Evolutionary conservation across 2,797 vertebrate genomes (phyloP).

Genomic region (Gobio occitaniae): DNA sequence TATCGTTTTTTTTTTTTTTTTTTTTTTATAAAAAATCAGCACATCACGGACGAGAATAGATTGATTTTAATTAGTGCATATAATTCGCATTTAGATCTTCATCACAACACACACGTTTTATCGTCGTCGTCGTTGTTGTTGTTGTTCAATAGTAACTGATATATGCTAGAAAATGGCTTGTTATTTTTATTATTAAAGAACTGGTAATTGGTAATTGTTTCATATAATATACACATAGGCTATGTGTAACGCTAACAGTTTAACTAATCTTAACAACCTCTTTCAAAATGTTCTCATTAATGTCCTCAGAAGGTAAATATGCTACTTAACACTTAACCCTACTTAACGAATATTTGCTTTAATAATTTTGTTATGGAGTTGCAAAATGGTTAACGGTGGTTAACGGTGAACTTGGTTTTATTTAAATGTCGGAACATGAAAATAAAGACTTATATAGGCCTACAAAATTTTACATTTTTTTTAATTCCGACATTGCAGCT

Average conservation of each 20-base stretch:
- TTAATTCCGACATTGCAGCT: neutral
- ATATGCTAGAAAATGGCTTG: neutral
- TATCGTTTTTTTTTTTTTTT: too few relatives aligned
- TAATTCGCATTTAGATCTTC: neutral
- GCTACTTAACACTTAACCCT: neutral
- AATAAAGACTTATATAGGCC: too few relatives aligned
- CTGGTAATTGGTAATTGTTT: neutral
- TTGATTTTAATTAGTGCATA: neutral
- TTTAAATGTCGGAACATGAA: neutral
- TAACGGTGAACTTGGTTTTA: neutral
- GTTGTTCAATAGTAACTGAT: neutral
- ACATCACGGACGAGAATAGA: neutral
- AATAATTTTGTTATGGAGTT: neutral
- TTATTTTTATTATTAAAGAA: neutral
- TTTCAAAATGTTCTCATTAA: neutral
- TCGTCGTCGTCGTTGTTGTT: neutral
- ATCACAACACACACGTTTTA: too few relatives aligned
- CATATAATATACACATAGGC: neutral
- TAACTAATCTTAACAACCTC: neutral
- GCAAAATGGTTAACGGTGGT: neutral
- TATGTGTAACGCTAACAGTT: neutral
- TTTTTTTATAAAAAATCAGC: neutral
- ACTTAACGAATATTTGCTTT: slow-evolving; percentile 5
- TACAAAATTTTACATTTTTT: neutral
- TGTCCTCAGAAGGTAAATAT: neutral